Evolutionary conservation across 2,888 invertebrate species (phyloP), one percentile per base, ranked within the genome.

Genomic region (Campopleginae sp.): DNA sequence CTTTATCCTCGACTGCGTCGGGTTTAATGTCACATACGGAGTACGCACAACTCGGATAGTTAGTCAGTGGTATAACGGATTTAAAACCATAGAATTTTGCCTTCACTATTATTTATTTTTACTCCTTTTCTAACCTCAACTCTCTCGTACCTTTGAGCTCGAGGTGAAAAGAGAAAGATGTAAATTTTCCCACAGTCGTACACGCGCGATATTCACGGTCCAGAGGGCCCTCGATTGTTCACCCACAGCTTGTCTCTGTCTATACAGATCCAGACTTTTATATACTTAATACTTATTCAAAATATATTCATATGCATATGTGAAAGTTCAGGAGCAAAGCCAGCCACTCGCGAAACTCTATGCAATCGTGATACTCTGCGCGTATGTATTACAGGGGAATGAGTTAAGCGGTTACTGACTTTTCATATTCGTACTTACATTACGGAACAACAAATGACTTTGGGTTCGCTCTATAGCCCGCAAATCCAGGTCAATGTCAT

Each of bases 391-490:
- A 89, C 87, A 89, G 86, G 87, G 85, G 91, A 92, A 92, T 91
- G 91, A 91, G 89, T 92, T 92, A 91, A 90, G 89, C 91, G 91
- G 92, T 92, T 92, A 91, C 90, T 91, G 92, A 91, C 92, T 92
- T 90, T 90, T 90, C 66, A 75, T 77, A 72, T 61, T 38, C 61
- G 27, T 72, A 46, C 58, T 27, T 68, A 23, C 66, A 27, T 65
- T 54, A 19, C 33, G 38, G 58, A 44, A 63, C 19, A 46, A 58
- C 58, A 54, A 23, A 54, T 19, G 23, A 23, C 54, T 58, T 14
- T 27, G 58, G 4, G 27, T 58, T 23, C 27, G 27, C 12, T 58
- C 38, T 38, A 5, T 14, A 14, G 12, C 17, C 4, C 46, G 86
- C 86, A 89, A 91, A 91, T 91, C 89, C 91, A 85, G 91, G 91